Evolutionary conservation across 2,113 vertebrate species (phyloP), one percentile per base, ranked within the genome.

Genomic region (Urocolius indicus): DNA sequence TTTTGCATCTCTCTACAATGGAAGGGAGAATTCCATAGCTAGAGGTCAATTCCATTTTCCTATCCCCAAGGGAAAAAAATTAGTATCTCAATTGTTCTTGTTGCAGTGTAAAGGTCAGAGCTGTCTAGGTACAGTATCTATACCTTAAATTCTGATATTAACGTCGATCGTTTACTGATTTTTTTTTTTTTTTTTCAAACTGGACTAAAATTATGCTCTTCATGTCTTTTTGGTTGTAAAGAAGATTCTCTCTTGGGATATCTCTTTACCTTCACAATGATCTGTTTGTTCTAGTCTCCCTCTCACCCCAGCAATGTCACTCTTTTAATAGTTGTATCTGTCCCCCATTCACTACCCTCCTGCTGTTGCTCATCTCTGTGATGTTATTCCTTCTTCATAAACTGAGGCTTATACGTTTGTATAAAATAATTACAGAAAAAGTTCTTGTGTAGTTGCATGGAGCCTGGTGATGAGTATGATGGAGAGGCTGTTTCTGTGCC

Each of bases 21-120:
- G 67, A 59, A 63, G 72, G 45, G 93, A 93, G 86, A 84, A 92
- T 89, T 90, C 83, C 38, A 27, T 89, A 16, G 24, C 86, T 88
- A 81, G 71, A 81, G 66, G 89, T 95, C 95, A 94, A 93, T 96
- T 92, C 57, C 34, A 81, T 96, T 97, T 96, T 96, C 93, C 94
- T 94, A 81, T 86, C 94, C 86, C 86, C 57, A 45, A 92, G 95
- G 94, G 89, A 89, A 81, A 90, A 77, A 52, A 66, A 17, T 2
- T 15, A 79, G 1, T 77, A 14, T 78, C 41, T 84, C 21, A 73
- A 0, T 72, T 69, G 51, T 84, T 90, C 41, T 84, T 84, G 41
- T 75, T 68, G 38, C 30, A 46, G 32, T 1, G 6, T 75, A 78
- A 71, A 92, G 85, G 79, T 92, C 88, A 93, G 66, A 66, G 30